Conservation (phyloP, 2,888 invertebrate genomes). For the Drosophila fungiperda region DNA sequence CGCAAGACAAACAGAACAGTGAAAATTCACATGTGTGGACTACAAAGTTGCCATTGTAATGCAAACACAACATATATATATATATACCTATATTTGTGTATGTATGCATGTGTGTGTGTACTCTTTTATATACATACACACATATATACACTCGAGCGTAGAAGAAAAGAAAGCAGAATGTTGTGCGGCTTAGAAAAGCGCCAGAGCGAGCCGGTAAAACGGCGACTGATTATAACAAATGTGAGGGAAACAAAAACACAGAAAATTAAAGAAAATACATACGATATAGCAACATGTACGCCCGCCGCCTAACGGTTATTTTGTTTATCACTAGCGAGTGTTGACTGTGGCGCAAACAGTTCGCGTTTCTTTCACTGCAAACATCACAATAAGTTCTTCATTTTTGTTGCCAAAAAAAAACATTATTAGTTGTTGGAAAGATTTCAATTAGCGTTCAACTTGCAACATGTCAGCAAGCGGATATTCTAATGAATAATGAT, state of each 20-base stretch:
- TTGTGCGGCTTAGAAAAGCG: slow-evolving; percentile 52
- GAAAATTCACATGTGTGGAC: slow-evolving; percentile 60
- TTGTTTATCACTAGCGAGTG: slow-evolving; percentile 58
- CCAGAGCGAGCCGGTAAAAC: slow-evolving; percentile 47
- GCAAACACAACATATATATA: slow-evolving; percentile 21
- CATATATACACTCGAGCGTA: background rate
- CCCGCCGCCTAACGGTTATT: slow-evolving; percentile 55
- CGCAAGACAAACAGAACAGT: slow-evolving; percentile 40
- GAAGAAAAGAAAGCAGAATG: slow-evolving; percentile 42
- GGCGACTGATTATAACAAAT: slow-evolving; percentile 34
- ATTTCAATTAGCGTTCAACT: slow-evolving; percentile 35
- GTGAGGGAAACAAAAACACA: slow-evolving; percentile 14
- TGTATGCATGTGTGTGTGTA: slow-evolving; percentile 1
- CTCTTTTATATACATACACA: background rate
- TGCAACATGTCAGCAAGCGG: slow-evolving; percentile 16
- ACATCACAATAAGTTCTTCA: background rate
- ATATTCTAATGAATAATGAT: slow-evolving; percentile 41
- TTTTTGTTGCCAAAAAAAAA: slow-evolving; percentile 3
- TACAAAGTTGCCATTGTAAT: slow-evolving; percentile 41
- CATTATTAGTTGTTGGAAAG: slow-evolving; percentile 13
- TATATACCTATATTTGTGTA: background rate
- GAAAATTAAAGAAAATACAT: slow-evolving; percentile 1
- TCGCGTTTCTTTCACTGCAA: background rate
- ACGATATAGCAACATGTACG: slow-evolving; percentile 49
- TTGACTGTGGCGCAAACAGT: slow-evolving; percentile 29